Percentiles rank a stretch among this genome's conserved stretches.
Evolutionary conservation across 1,140 invertebrate species (phyloP).

Genomic region (Dendroctonus ponderosae): DNA sequence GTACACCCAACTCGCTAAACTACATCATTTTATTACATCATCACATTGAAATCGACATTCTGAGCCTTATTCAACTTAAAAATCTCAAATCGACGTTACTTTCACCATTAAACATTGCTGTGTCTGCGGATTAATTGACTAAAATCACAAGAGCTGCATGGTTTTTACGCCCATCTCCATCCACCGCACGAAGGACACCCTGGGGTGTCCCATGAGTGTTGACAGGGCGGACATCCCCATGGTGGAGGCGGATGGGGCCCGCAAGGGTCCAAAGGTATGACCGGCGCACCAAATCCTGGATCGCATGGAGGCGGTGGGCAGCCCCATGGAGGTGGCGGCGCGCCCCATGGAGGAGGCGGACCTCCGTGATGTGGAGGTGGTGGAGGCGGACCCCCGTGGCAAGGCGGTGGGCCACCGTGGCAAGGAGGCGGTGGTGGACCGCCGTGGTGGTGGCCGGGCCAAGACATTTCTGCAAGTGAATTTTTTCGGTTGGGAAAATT

Average conservation of each 20-base stretch:
- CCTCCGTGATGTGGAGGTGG: not conserved
- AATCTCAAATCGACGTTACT: not conserved
- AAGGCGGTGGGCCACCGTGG: slow-evolving; percentile 1
- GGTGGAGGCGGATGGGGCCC: not conserved
- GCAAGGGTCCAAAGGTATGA: not conserved
- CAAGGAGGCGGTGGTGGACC: not conserved
- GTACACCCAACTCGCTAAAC: not conserved
- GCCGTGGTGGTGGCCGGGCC: not conserved
- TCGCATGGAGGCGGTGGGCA: not conserved
- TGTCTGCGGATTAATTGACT: not conserved
- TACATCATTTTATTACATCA: not conserved
- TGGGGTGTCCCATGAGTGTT: not conserved
- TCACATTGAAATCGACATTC: not conserved
- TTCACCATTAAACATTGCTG: not conserved
- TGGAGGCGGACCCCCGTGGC: slow-evolving; percentile 1
- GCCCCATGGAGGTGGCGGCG: not conserved
- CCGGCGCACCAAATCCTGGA: not conserved
- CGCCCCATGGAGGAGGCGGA: not conserved
- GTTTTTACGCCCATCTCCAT: not conserved
- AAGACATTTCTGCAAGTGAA: not conserved
- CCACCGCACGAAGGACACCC: not conserved
- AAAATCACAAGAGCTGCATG: not conserved
- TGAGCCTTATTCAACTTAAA: not conserved
- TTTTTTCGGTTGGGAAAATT: not conserved
- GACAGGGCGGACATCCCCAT: not conserved